These are phyloP conservation scores for Zaprionus camerounensis DNA, from an alignment of 1,140 invertebrate genomes.

Conservation along the genomic window DNA sequence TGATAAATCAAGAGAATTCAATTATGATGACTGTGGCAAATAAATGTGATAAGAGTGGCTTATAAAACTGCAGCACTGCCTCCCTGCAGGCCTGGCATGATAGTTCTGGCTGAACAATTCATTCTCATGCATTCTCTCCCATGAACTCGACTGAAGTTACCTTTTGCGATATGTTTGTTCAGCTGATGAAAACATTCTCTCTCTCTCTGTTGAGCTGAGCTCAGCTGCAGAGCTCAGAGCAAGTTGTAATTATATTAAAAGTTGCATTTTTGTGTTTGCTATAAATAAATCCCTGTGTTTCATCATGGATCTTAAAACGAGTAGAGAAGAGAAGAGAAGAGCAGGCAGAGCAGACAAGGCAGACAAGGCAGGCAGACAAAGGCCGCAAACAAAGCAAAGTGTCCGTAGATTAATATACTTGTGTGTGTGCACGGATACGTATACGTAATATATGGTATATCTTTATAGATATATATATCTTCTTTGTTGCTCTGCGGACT, in stretches of 20 bases:
- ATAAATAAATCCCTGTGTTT: neutral
- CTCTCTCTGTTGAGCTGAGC: neutral
- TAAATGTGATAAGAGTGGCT: neutral
- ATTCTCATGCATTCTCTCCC: neutral
- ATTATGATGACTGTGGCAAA: neutral
- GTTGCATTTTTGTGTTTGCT: neutral
- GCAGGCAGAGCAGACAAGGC: neutral
- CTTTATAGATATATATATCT: neutral
- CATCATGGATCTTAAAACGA: neutral
- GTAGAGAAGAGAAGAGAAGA: neutral
- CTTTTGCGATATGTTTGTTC: neutral
- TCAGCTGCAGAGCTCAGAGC: neutral
- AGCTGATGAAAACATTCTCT: neutral
- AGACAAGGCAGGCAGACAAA: neutral
- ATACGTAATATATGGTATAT: slow-evolving; percentile 6
- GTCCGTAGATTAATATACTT: neutral
- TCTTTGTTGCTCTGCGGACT: slow-evolving; percentile 16
- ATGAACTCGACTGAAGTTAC: neutral
- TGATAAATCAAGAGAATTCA: neutral
- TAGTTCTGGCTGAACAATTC: no score
- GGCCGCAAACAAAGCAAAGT: slow-evolving; percentile 17
- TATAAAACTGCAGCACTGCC: no score
- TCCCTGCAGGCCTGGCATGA: no score
- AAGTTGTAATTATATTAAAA: slow-evolving; percentile 8
- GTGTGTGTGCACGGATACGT: neutral